Conservation (phyloP, 2,113 vertebrate genomes). For the Trematomus loennbergii region DNA sequence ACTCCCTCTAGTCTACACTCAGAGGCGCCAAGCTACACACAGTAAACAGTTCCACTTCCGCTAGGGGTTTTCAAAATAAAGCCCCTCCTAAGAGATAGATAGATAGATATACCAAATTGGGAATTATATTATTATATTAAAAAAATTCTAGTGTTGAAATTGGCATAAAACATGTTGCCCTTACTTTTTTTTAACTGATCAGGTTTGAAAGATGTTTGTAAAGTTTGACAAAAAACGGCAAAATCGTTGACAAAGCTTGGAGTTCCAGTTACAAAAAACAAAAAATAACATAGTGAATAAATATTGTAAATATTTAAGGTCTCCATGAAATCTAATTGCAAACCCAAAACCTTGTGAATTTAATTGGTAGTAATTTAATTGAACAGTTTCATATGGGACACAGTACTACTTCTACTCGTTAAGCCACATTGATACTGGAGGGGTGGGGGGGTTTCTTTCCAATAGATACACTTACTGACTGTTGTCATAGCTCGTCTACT, state of each 20-base stretch:
- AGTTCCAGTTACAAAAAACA: too few relatives aligned
- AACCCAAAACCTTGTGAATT: too few relatives aligned
- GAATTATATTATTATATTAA: too few relatives aligned
- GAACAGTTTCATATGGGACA: too few relatives aligned
- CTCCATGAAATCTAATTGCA: too few relatives aligned
- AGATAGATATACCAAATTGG: too few relatives aligned
- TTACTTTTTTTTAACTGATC: not conserved
- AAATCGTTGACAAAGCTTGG: too few relatives aligned
- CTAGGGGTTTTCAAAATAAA: constrained; percentile 32
- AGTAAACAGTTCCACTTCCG: not conserved
- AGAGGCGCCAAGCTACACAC: accelerated
- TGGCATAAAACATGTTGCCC: not conserved
- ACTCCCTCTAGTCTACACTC: not conserved
- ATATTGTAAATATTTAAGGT: too few relatives aligned
- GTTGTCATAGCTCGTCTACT: not conserved
- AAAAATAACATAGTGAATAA: too few relatives aligned
- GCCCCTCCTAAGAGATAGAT: not conserved
- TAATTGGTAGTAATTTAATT: too few relatives aligned
- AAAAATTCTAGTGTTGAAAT: not conserved
- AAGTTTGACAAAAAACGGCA: not conserved
- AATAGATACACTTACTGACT: not conserved
- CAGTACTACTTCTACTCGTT: too few relatives aligned
- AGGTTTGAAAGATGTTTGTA: not conserved
- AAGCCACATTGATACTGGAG: too few relatives aligned
- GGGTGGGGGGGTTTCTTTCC: not conserved